These are phyloP conservation scores for Isichthys henryi DNA, from an alignment of 2,113 vertebrate species.

Conservation along the genomic window DNA sequence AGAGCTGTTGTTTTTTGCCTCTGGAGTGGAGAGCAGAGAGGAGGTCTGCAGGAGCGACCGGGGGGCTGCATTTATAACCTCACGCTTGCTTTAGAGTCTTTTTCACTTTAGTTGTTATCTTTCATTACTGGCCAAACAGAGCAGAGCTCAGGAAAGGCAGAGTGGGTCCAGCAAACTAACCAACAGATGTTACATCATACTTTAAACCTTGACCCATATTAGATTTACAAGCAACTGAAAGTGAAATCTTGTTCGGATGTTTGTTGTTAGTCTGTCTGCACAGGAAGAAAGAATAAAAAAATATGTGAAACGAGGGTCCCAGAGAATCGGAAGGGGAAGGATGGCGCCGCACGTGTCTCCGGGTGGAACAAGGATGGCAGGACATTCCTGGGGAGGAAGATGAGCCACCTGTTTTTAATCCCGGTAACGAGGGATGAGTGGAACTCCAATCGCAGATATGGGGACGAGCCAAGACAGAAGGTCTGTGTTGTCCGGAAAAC, in stretches of 20 bases:
- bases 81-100: background rate
- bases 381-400: background rate
- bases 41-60: background rate
- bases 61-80: background rate
- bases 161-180: background rate
- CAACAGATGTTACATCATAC: background rate
- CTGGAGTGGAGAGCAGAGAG: background rate
- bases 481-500: conserved; percentile 3
- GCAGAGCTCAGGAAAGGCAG: background rate
- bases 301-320: background rate
- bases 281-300: background rate
- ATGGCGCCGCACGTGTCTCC: background rate
- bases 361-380: background rate
- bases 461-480: conserved; percentile 1
- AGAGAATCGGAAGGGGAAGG: background rate
- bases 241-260: background rate
- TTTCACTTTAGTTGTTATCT: background rate
- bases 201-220: background rate
- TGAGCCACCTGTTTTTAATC: conserved; percentile 15
- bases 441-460: background rate
- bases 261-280: background rate
- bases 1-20: background rate
- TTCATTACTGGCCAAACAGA: background rate
- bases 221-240: background rate
- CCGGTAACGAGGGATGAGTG: conserved; percentile 1